Conservation (phyloP, 2,888 invertebrate species). For the Sesamia inferens region DNA sequence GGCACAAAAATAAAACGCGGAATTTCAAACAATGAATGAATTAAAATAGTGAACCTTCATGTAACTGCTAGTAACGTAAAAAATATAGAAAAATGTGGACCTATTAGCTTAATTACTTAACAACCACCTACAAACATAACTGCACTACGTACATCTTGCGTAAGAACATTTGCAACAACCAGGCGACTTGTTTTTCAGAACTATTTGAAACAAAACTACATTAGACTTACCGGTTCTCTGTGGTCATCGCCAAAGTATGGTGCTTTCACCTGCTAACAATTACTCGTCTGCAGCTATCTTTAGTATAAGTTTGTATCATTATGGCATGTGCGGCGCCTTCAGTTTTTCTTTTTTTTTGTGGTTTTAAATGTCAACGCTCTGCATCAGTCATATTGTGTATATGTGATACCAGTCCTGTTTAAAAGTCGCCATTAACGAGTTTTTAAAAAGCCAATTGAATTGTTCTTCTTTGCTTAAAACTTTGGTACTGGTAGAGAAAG, state of each 20-base stretch:
- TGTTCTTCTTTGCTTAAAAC: background rate
- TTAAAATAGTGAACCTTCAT: constrained; percentile 23
- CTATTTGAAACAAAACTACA: constrained; percentile 59
- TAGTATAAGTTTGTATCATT: constrained; percentile 24
- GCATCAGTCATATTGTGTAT: constrained; percentile 8
- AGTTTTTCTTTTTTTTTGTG: constrained; percentile 50
- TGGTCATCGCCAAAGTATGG: constrained; percentile 49
- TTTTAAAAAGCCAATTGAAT: background rate
- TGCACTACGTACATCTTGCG: constrained; percentile 42
- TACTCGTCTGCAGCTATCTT: constrained; percentile 60
- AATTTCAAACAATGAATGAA: constrained; percentile 10
- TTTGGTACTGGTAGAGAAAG: background rate
- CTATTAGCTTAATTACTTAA: constrained; percentile 59
- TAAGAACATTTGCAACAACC: constrained; percentile 49
- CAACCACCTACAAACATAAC: constrained; percentile 40
- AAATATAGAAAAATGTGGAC: constrained; percentile 24
- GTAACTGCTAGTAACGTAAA: constrained; percentile 24
- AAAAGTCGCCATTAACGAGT: background rate
- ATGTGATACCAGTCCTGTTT: background rate
- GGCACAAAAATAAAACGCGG: background rate
- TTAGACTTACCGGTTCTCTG: constrained; percentile 59
- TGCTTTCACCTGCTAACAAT: constrained; percentile 75
- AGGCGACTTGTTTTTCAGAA: constrained; percentile 53
- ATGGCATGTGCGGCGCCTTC: constrained; percentile 36
- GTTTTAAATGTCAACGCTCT: constrained; percentile 28